phyloP scores from a whole-genome alignment of 2,113 vertebrate species.

The Poeciliopsis occidentalis region DNA sequence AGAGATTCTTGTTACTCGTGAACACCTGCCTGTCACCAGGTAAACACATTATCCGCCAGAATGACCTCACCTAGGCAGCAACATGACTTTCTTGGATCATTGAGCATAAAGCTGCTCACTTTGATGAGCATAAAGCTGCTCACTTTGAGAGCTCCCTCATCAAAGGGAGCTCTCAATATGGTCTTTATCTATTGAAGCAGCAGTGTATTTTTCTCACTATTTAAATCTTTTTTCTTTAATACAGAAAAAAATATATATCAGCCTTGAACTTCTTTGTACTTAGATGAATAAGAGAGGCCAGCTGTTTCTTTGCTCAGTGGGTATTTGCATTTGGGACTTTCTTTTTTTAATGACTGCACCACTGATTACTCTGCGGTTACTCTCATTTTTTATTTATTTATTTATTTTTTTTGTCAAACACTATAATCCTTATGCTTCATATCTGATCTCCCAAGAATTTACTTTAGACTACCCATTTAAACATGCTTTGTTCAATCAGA shows the following conservation, averaged over 20 bases:
- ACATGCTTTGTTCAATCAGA: background rate
- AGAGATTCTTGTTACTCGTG: no score
- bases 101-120: slow-evolving; percentile 36
- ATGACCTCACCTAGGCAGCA: slow-evolving; percentile 55
- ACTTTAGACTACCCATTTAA: background rate
- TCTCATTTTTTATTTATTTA: background rate
- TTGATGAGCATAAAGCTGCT: slow-evolving; percentile 46
- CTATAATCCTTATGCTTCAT: no score
- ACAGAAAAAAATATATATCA: background rate
- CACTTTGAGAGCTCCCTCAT: slow-evolving; percentile 55
- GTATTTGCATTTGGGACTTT: background rate
- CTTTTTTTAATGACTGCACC: background rate
- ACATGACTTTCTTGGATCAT: slow-evolving; percentile 25
- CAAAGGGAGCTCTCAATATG: slow-evolving; percentile 13
- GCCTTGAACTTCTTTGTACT: no score
- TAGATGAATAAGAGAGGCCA: background rate
- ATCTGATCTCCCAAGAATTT: background rate
- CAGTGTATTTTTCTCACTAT: background rate
- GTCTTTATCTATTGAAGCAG: background rate
- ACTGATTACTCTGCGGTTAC: background rate
- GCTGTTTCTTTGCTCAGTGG: background rate
- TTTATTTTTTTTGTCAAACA: no score
- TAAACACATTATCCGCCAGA: slow-evolving; percentile 58
- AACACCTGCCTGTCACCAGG: slow-evolving; percentile 17
- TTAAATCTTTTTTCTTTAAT: background rate